Evolutionary conservation across 2,888 invertebrate genomes (phyloP).

Genomic region (Nasonovia ribisnigri): DNA sequence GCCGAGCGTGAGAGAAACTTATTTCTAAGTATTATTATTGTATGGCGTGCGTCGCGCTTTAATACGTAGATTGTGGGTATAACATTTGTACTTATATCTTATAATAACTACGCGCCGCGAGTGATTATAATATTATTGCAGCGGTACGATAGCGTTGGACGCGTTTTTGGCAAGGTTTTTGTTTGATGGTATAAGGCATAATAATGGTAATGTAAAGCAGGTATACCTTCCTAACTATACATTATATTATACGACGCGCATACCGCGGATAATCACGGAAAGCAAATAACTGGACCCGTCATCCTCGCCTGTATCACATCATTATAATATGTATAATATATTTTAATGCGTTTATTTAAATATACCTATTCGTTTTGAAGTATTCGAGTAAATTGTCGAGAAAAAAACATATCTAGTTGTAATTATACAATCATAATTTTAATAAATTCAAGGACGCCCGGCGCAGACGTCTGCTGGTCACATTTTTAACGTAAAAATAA

Average conservation of each 20-base stretch:
- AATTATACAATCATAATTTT: constrained; percentile 45
- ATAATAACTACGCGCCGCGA: background rate
- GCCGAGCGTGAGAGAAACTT: background rate
- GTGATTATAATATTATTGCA: constrained; percentile 3
- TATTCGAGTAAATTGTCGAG: background rate
- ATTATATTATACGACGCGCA: background rate
- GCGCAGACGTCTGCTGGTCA: constrained; percentile 23
- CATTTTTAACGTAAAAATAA: constrained; percentile 31
- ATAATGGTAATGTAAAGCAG: background rate
- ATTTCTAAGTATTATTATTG: background rate
- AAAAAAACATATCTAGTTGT: constrained; percentile 4
- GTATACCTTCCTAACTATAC: background rate
- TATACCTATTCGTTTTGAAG: background rate
- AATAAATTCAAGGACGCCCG: constrained; percentile 59
- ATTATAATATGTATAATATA: background rate
- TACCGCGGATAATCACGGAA: background rate
- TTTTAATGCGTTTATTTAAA: background rate
- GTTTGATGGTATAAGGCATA: background rate
- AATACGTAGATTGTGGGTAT: background rate
- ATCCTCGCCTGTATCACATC: background rate
- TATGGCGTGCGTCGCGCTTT: background rate
- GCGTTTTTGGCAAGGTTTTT: background rate
- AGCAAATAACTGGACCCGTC: constrained; percentile 7
- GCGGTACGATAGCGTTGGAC: background rate
- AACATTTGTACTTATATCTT: background rate